Base-by-base conservation (phyloP, 2,888 invertebrate species). In the Amitus sp. region DNA sequence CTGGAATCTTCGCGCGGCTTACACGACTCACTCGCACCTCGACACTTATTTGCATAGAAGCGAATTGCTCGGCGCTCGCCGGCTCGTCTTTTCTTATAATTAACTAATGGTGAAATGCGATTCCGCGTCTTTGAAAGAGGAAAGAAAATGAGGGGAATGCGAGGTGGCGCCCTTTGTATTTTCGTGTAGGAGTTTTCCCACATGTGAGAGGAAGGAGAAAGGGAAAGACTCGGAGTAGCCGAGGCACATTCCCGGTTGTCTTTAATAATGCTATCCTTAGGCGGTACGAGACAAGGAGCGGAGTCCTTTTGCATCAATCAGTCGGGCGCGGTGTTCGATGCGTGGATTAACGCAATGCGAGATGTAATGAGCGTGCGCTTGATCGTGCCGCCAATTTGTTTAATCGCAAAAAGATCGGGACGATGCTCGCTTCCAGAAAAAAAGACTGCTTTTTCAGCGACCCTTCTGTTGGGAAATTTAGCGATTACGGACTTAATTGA, bases 301-400 rank as follows among this genome's bases (percentile, higher is more conserved):
- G 30, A 61, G 61, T 57, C 62, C 57, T 57, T 57, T 53, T 48
- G 53, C 56, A 53, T 57, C 56, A 57, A 57, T 57, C 56, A 49
- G 47, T 40, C 40, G 17, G 20, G 47, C 47, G 30, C 47, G 17
- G 19, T 51, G 47, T 15, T 47, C 47, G 47, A 18, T 33, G 19
- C 62, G 56, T 62, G 53, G 53, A 53, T 65, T 56, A 50, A 43
- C 47, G 53, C 68, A 69, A 69, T 67, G 67, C 62, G 53, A 68
- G 64, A 56, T 43, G 54, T 65, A 61, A 65, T 58, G 51, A 65
- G 57, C 58, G 61, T 62, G 62, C n/a, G n/a, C 62, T 59, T 65
- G 65, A 65, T 65, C 62, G 58, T 47, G 27, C 49, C 58, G 65
- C 50, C 59, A 62, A 61, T 65, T 58, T 49, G 53, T 48, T 61